Conservation (phyloP, 2,113 vertebrate genomes). For the Labeo rohita region DNA sequence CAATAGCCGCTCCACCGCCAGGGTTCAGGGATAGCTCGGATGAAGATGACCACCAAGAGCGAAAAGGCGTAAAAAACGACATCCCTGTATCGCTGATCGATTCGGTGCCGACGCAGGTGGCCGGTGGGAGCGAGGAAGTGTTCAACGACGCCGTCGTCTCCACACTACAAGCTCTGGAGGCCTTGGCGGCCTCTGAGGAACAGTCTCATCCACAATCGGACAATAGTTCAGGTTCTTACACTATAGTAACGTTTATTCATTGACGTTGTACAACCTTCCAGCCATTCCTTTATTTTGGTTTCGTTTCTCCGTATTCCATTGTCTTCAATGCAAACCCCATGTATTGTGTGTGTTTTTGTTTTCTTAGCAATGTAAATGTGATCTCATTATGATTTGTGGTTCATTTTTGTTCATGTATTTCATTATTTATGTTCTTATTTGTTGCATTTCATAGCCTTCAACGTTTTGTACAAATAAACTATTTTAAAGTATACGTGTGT, state of each 20-base stretch:
- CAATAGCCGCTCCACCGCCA: constrained; percentile 95
- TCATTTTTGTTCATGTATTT: constrained; percentile 57
- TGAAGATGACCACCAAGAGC: constrained; percentile 90
- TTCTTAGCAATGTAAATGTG: constrained; percentile 56
- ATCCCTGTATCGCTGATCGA: constrained; percentile 98
- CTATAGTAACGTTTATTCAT: constrained; percentile 97
- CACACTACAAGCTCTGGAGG: constrained; percentile 91
- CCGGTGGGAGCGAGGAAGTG: constrained; percentile 82
- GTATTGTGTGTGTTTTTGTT: constrained; percentile 72
- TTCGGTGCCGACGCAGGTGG: constrained; percentile 86
- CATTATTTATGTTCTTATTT: constrained; percentile 61
- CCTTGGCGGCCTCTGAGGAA: constrained; percentile 93
- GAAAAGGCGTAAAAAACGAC: constrained; percentile 76
- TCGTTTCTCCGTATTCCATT: constrained; percentile 46
- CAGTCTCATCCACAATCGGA: constrained; percentile 84
- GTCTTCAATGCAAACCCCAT: constrained; percentile 75
- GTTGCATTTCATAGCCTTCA: constrained; percentile 57
- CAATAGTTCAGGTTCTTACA: constrained; percentile 99
- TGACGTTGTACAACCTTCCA: constrained; percentile 80
- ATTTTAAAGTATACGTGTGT: constrained; percentile 66
- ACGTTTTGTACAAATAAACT: constrained; percentile 69
- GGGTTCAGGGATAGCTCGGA: constrained; percentile 98
- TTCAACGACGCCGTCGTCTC: constrained; percentile 88
- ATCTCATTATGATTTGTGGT: constrained; percentile 40
- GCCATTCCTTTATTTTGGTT: constrained; percentile 78